phyloP scores from a whole-genome alignment of 2,888 invertebrate genomes.

The Campoplex capitator region DNA sequence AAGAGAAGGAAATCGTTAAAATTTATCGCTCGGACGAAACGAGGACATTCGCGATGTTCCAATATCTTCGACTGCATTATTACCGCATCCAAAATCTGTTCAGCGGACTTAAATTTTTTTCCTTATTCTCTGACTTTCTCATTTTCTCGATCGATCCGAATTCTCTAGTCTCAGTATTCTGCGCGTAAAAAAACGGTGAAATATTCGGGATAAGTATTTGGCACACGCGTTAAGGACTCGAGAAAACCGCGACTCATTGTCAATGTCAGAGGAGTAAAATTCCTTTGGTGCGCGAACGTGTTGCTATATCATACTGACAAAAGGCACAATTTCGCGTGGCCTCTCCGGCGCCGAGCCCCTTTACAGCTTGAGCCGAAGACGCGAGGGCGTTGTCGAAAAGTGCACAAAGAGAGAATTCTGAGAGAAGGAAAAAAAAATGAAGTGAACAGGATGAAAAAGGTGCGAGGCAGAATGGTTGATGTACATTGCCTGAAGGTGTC shows the following conservation, averaged over 20 bases:
- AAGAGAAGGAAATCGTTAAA: not conserved
- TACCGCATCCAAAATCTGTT: constrained; percentile 3
- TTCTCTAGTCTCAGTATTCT: not conserved
- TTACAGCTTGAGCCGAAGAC: not conserved
- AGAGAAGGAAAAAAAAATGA: not conserved
- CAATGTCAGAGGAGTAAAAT: constrained; percentile 63
- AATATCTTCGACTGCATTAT: constrained; percentile 11
- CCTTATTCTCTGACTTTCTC: not conserved
- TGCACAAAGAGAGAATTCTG: not conserved
- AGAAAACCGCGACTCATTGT: constrained; percentile 59
- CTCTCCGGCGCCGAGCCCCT: not conserved
- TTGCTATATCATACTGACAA: constrained; percentile 73
- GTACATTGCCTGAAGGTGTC: constrained; percentile 38
- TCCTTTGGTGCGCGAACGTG: constrained; percentile 54
- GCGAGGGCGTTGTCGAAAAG: not conserved
- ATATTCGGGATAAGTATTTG: constrained; percentile 32
- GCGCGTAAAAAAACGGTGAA: not conserved
- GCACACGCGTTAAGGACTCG: constrained; percentile 26
- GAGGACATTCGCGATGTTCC: not conserved
- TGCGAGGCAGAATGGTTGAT: constrained; percentile 40
- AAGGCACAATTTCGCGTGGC: constrained; percentile 60
- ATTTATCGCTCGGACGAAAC: constrained; percentile 7
- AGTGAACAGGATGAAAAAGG: constrained; percentile 1
- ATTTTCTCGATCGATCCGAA: not conserved
- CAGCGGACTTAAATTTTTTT: too few species aligned